Base-by-base conservation (phyloP, 2,888 invertebrate genomes). In the Epinotia bilunana region DNA sequence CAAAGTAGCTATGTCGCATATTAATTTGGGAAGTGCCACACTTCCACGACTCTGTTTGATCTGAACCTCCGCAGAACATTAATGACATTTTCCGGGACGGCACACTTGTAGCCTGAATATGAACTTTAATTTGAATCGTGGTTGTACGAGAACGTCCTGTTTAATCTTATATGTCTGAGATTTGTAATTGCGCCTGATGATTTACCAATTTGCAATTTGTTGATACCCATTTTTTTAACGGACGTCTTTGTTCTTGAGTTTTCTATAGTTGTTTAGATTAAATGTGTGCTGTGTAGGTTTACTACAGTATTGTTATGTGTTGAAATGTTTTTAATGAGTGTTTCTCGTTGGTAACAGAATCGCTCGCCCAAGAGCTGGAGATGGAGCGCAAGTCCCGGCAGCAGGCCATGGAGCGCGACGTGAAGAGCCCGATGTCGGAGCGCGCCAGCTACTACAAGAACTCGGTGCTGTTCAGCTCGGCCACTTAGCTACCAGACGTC, bases 381-480 rank as follows among this genome's bases (percentile, higher is more conserved):
- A 95, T 97, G 95, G 98, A 98, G 90, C 95, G 98, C 89, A 98
- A 98, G 91, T 95, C 96, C 64, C 96, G 97, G 79, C 97, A 97
- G 86, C 97, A 97, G 83, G 96, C 96, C 79, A 94, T 96, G 88
- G 98, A 98, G 87, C 95, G 97, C 80, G 98, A 98, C 87, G 97
- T 97, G 73, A 98, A 98, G 91, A 97, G 97, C 83, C 97, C 97
- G 55, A 95, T 98, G 78, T 97, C 97, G 83, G 98, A 98, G 91
- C 95, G 96, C 78, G 95, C 96, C 80, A 96, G 96, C 83, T 98
- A 98, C 92, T 98, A 98, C 95, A 98, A 98, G 93, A 98, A 97
- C 92, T 98, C 98, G 53, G 97, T 98, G 81, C 95, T 98, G 80
- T 98, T 98, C 90, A 97, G 97, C 83, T 97, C 97, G 88, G 98